Evolutionary conservation across 2,888 invertebrate species (phyloP), one percentile per base, ranked within the genome.

Genomic region (Caenorhabditis doughertyi): DNA sequence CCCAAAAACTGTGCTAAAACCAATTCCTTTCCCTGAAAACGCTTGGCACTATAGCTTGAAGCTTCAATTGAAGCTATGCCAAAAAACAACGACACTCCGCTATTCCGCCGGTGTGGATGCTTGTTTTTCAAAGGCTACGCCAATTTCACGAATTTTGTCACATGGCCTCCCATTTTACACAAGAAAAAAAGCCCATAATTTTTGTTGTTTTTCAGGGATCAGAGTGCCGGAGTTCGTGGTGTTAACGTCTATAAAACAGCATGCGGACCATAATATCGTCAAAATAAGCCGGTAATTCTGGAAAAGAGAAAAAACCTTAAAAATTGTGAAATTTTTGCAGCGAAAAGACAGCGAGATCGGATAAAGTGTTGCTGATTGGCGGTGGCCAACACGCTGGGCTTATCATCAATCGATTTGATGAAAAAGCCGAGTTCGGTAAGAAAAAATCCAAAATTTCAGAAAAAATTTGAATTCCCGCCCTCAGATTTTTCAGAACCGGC

Each of bases 321-420:
- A n/a, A n/a, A n/a, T n/a, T n/a, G n/a, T n/a, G n/a, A n/a, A n/a
- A n/a, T n/a, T n/a, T n/a, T n/a, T n/a, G n/a, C 64, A 84, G 84
- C 39, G 84, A 85, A 18, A 74, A 81, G 25, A 68, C 80, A 8
- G 68, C 67, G 3, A 74, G 70, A 64, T 76, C 83, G 9, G 84
- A 86, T 8, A 72, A 74, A 44, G 73, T 88, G 35, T 56, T 96
- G 87, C 97, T 97, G 93, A 95, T 97, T 1, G 98, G 96, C 70
- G 98, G 97, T 16, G 98, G 98, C 9, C 95, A 96, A 92, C 97
- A 98, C 92, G 95, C 95, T 49, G 98, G 98, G 58, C 96, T 98
- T 80, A 95, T 98, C 81, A 96, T 98, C 89, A 97, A 97, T 92
- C 97, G 97, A 93, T 95, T 81, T 13, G 79, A 84, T 16, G 49